Conservation (phyloP, 2,888 invertebrate genomes). For the Polyommatus icarus region DNA sequence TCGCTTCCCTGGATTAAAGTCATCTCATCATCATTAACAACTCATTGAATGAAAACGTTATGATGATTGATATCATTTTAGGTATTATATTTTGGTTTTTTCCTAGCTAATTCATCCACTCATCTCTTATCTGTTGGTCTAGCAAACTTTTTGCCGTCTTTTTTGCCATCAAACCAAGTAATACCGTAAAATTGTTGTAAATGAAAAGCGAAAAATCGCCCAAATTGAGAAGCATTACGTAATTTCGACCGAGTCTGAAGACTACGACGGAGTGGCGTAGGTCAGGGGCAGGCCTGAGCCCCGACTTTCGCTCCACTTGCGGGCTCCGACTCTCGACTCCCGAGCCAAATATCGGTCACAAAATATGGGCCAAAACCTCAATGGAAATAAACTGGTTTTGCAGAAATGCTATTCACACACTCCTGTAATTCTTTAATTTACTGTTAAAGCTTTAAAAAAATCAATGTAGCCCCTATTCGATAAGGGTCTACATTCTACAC, state of each 20-base stretch:
- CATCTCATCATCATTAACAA: no score
- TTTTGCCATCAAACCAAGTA: neutral
- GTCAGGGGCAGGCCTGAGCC: slow-evolving; percentile 24
- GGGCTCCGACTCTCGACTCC: slow-evolving; percentile 6
- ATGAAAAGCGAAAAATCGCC: neutral
- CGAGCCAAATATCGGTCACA: slow-evolving; percentile 20
- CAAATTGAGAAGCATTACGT: neutral
- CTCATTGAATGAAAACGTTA: no score
- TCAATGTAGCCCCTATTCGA: no score
- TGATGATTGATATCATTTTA: no score
- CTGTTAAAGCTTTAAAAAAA: neutral
- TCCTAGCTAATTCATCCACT: neutral
- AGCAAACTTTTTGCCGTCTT: neutral
- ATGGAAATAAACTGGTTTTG: neutral
- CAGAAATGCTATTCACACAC: neutral
- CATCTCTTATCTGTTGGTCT: neutral
- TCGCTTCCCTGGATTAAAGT: neutral
- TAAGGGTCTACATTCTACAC: no score
- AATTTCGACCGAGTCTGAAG: neutral
- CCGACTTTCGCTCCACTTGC: slow-evolving; percentile 22
- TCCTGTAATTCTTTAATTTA: neutral
- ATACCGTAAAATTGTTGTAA: neutral
- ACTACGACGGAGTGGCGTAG: slow-evolving; percentile 14
- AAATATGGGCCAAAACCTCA: slow-evolving; percentile 13
- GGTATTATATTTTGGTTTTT: neutral